phyloP scores from a whole-genome alignment of 2,888 invertebrate genomes.

The Alviniconcha strummeri region DNA sequence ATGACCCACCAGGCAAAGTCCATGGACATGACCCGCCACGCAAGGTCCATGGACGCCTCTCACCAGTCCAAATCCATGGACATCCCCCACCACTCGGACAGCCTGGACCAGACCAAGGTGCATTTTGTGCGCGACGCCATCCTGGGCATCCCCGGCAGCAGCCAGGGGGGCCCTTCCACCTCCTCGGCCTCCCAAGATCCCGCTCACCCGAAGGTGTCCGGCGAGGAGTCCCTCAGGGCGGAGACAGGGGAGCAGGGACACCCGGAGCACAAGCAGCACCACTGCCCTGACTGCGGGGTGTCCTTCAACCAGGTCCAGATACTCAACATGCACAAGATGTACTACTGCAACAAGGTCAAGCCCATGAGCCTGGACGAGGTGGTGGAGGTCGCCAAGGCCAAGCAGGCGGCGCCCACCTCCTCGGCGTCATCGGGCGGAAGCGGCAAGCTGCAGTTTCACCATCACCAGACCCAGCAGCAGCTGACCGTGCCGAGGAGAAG shows the following conservation, averaged over 20 bases:
- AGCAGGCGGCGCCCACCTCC: neutral
- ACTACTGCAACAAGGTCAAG: constrained; percentile 78
- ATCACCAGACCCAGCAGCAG: neutral
- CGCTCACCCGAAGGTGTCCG: neutral
- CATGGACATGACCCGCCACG: constrained; percentile 9
- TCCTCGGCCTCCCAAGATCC: neutral
- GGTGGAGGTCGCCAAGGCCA: constrained; percentile 3
- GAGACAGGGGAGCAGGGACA: neutral
- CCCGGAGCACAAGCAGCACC: constrained; percentile 20
- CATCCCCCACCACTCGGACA: constrained; percentile 4
- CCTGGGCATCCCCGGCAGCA: constrained; percentile 6
- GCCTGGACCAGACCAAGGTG: constrained; percentile 25
- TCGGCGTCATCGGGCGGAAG: constrained; percentile 74
- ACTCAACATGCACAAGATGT: constrained; percentile 85
- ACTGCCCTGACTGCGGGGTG: constrained; percentile 85
- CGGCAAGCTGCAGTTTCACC: constrained; percentile 81
- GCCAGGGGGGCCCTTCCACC: neutral
- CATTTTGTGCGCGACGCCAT: constrained; percentile 24
- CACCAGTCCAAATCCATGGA: constrained; percentile 29
- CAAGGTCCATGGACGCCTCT: neutral
- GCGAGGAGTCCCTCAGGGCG: neutral
- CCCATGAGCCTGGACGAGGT: constrained; percentile 16
- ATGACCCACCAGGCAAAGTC: neutral
- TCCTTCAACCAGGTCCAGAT: constrained; percentile 88
- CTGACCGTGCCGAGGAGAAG: constrained; percentile 26